These are phyloP conservation scores for Mesochorus sp. DNA, from an alignment of 2,888 invertebrate genomes.

Conservation along the genomic window DNA sequence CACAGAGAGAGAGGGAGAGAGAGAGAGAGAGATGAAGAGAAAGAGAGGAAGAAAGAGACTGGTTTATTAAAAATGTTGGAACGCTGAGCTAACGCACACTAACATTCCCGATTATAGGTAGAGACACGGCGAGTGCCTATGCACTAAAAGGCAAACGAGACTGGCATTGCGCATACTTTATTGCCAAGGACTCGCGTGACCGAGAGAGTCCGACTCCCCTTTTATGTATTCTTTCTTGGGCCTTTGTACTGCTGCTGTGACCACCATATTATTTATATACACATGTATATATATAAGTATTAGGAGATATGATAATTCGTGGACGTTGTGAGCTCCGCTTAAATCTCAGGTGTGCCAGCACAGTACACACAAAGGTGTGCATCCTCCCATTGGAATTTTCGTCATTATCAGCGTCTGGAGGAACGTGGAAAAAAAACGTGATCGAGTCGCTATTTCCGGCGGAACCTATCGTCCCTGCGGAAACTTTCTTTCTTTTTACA, in stretches of 20 bases:
- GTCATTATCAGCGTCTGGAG: neutral
- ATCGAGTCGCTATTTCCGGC: conserved; percentile 25
- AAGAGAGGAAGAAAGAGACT: conserved; percentile 22
- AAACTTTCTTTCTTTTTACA: too few relatives aligned
- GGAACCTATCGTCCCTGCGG: too few relatives aligned
- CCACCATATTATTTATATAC: too few relatives aligned
- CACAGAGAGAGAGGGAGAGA: neutral
- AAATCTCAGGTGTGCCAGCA: conserved; percentile 47
- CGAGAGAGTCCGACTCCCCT: neutral
- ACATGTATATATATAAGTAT: neutral
- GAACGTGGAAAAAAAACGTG: conserved; percentile 37
- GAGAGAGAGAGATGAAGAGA: neutral
- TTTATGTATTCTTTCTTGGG: neutral
- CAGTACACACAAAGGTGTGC: conserved; percentile 54
- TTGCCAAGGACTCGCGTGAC: conserved; percentile 56
- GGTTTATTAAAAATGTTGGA: conserved; percentile 41
- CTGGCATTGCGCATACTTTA: conserved; percentile 50
- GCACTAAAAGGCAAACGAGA: conserved; percentile 39
- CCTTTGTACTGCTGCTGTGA: too few relatives aligned
- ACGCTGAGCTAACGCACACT: conserved; percentile 12
- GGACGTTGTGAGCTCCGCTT: conserved; percentile 48
- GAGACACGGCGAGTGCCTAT: neutral
- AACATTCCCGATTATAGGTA: neutral
- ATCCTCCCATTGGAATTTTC: conserved; percentile 60
- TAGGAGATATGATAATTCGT: neutral